A percentile compares a stretch with the other conserved stretches of the same genome.
These are phyloP conservation scores for Drosophila austrosaltans DNA, from an alignment of 2,888 invertebrate genomes.

Conservation along the genomic window DNA sequence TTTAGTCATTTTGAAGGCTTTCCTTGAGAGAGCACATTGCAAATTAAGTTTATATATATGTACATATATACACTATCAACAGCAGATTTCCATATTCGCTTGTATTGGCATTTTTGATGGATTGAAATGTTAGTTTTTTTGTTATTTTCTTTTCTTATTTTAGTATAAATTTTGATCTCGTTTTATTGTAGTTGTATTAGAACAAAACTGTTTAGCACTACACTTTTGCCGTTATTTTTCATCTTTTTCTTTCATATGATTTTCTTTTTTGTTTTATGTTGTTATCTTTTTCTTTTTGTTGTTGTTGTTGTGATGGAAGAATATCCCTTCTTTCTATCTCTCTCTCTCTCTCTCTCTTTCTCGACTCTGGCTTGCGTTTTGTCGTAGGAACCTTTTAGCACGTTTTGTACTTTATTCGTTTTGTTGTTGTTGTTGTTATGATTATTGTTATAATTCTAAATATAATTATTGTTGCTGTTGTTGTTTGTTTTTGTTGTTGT, in stretches of 20 bases:
- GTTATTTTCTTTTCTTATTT: slow-evolving; percentile 16
- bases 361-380: slow-evolving; percentile 1
- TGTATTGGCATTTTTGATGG: background rate
- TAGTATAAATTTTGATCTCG: background rate
- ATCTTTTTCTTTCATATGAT: background rate
- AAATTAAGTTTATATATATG: background rate
- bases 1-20: slow-evolving; percentile 25
- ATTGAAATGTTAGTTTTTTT: slow-evolving; percentile 12
- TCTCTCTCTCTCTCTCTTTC: background rate
- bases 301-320: slow-evolving; percentile 17
- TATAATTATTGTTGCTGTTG: slow-evolving; percentile 32
- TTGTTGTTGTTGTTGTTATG: slow-evolving; percentile 21
- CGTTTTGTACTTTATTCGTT: slow-evolving; percentile 16
- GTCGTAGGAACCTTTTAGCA: slow-evolving; percentile 60
- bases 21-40: slow-evolving; percentile 19
- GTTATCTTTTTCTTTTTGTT: slow-evolving; percentile 31
- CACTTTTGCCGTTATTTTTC: background rate
- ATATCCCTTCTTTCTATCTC: background rate
- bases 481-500: slow-evolving; percentile 38
- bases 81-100: background rate
- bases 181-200: background rate
- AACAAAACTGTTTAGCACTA: slow-evolving; percentile 6
- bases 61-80: background rate
- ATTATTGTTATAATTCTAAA: slow-evolving; percentile 31
- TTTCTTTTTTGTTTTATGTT: slow-evolving; percentile 9